Conservation (phyloP, 2,113 vertebrate species). For the Craseonycteris thonglongyai region DNA sequence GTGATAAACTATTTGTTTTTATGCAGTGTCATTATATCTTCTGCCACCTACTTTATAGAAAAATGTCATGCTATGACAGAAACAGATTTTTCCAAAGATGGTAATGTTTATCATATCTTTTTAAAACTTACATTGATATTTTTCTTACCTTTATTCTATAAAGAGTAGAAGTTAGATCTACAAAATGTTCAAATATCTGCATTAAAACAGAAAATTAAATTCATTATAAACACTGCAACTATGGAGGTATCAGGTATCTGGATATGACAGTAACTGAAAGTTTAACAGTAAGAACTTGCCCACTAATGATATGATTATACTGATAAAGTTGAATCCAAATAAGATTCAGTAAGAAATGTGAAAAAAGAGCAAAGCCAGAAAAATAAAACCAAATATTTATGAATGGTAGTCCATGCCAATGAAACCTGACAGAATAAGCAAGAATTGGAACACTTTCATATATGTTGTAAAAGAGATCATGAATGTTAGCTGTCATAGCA, state of each 20-base stretch:
- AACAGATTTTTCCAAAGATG: neutral
- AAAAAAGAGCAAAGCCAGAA: neutral
- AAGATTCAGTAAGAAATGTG: neutral
- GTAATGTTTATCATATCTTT: neutral
- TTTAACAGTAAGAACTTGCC: neutral
- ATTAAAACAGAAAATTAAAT: neutral
- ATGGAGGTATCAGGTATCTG: neutral
- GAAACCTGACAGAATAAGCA: neutral
- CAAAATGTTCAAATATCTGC: neutral
- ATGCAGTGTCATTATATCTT: neutral
- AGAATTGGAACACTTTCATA: neutral
- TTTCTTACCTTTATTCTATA: neutral
- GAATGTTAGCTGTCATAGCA: neutral
- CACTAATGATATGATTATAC: neutral
- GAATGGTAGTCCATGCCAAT: neutral
- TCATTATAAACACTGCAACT: neutral
- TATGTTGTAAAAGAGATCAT: neutral
- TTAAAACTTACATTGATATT: neutral
- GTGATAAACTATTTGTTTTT: constrained; percentile 1
- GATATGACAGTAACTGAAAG: neutral
- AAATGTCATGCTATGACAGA: neutral
- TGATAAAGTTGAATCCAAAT: neutral
- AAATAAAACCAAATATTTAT: neutral
- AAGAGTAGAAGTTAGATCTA: neutral
- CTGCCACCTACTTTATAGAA: neutral